Evolutionary conservation across 2,797 vertebrate species (phyloP).

Genomic region (Fistularia commersonii): DNA sequence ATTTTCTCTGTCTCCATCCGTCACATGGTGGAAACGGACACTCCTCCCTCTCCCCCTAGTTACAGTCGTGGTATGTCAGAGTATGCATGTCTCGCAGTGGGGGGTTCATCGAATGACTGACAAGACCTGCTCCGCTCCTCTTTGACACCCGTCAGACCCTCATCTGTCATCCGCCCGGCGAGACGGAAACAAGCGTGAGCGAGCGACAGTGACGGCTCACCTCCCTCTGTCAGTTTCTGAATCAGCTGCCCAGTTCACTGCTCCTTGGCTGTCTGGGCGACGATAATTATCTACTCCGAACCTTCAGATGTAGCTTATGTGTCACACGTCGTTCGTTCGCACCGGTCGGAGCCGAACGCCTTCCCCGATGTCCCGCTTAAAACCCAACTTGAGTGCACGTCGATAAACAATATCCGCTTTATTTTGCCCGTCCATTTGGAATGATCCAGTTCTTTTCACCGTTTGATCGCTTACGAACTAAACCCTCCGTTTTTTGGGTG

Average conservation of each 20-base stretch:
- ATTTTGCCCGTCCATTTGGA: conserved; percentile 34
- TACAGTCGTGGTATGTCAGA: conserved; percentile 53
- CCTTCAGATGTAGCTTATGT: conserved; percentile 37
- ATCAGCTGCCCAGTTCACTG: conserved; percentile 37
- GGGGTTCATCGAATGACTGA: conserved; percentile 81
- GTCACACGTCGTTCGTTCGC: neutral
- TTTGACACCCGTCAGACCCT: conserved; percentile 87
- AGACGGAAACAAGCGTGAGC: conserved; percentile 92
- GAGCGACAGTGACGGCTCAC: conserved; percentile 85
- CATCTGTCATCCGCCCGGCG: conserved; percentile 85
- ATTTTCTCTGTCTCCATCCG: conserved; percentile 31
- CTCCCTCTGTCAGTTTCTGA: conserved; percentile 53
- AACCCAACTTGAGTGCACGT: conserved; percentile 11
- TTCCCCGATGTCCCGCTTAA: too few relatives aligned
- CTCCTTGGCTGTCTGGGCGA: conserved; percentile 34
- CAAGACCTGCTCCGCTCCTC: conserved; percentile 83
- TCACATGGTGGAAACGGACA: conserved; percentile 42
- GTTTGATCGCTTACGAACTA: conserved; percentile 59
- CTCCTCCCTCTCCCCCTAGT: conserved; percentile 44
- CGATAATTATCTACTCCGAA: conserved; percentile 55
- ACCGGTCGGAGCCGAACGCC: neutral
- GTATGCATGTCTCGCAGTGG: conserved; percentile 70
- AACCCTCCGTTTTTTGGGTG: conserved; percentile 2
- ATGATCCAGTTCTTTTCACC: conserved; percentile 52
- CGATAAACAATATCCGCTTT: conserved; percentile 21